Conservation (phyloP, 2,113 vertebrate genomes). For the Cichladusa arquata region DNA sequence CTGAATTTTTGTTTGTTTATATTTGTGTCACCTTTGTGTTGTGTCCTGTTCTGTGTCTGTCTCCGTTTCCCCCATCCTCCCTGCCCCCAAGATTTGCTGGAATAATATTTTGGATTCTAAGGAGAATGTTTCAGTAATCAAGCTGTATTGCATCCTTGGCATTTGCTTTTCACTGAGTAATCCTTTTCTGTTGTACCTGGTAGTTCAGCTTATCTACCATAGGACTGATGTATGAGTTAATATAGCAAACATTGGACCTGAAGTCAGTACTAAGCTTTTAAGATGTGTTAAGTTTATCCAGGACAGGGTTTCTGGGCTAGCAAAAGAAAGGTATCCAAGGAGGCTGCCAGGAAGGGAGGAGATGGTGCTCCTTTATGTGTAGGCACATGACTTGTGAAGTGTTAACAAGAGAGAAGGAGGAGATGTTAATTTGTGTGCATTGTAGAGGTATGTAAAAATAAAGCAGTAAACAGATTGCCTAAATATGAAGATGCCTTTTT, state of each 20-base stretch:
- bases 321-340: neutral
- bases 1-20: neutral
- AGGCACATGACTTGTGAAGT: neutral
- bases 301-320: neutral
- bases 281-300: neutral
- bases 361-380: neutral
- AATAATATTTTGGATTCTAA: neutral
- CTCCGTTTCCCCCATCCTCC: accelerated
- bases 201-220: neutral
- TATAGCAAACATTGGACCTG: neutral
- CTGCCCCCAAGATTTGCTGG: neutral
- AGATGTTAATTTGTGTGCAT: neutral
- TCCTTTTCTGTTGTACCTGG: neutral
- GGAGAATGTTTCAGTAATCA: neutral
- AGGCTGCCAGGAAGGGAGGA: neutral
- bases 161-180: neutral
- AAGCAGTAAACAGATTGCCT: neutral
- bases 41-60: neutral
- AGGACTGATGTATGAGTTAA: neutral
- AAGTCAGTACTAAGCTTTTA: neutral
- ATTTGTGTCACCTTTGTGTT: neutral
- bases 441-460: neutral
- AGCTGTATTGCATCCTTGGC: neutral
- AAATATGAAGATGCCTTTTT: neutral
- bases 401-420: neutral